Base-by-base conservation (phyloP, 1,140 invertebrate species). In the Branchinecta lynchi region DNA sequence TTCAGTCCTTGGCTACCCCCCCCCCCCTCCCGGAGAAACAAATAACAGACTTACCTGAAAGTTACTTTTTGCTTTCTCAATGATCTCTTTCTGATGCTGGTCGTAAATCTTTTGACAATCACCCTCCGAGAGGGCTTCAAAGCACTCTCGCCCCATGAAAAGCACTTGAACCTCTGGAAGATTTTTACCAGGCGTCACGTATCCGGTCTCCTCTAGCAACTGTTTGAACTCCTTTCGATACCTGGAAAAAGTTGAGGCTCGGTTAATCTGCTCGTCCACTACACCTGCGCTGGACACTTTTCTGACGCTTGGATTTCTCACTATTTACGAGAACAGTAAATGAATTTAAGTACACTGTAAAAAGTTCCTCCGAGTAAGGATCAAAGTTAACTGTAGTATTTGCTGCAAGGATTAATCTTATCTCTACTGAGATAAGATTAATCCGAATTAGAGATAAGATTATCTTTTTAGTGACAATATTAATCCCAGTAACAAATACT, bases 101-200 rank as follows among this genome's bases (percentile, higher is more conserved):
- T 96, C 92, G 79, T 97, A 98, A 74, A 98, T 95, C 74, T 90
- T 84, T 76, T 91, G 87, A 75, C 93, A 89, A 77, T 97, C 93
- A 66, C 88, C 84, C 76, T 95, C 92, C 0, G 89, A 87, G 32
- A 98, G 81, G 0, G 89, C 87, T 73, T 94, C 92, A 78, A 93
- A 97, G 76, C 93, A 96, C 77, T 96, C 93, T 44, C 93, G 84
- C 0, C 93, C 94, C 86, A 96, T 90, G 76, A 98, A 93, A 51
- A 95, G 82, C 8, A 97, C 91, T 72, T 92, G 83, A 44, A 96
- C 90, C 80, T 98, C 94, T 6, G 88, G 87, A 69, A 98, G 80
- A 74, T 88, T 86, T 80, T 96, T 95, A 7, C 94, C 95, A 9
- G 93, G 92, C 21, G 80, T 83, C 21, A 97, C 92, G 77, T 94